Evolutionary conservation across 1,140 invertebrate species (phyloP), one percentile per base, ranked within the genome.

Genomic region (Whitmania pigra): DNA sequence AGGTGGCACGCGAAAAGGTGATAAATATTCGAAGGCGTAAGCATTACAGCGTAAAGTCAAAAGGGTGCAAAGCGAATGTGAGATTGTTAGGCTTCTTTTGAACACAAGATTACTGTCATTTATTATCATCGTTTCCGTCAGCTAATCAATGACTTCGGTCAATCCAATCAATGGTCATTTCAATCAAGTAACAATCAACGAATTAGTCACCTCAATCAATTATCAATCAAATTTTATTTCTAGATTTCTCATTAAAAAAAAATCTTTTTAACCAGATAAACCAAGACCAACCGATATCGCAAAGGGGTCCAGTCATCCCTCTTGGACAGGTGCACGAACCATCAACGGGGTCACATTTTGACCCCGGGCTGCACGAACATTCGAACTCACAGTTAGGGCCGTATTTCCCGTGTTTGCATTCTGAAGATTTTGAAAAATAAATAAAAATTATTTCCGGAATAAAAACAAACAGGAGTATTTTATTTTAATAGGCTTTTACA

Each of bases 321-420:
- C 83, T 85, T 7, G 85, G 85, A 22, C 81, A 82, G 63, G 89
- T 85, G 79, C 93, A 95, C 66, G 85, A 85, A 63, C 89, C 90
- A 74, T 85, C 86, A 20, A 77, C 73, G 11, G 77, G 76, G 75
- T 82, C 77, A 76, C 81, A 82, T 40, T 79, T 79, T 40, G 76
- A 77, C 69, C 82, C 79, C 78, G 90, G 87, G 57, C 87, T 85
- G 82, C 94, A 97, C 74, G 90, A 88, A 80, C 94, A 97, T 31
- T 86, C 85, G 79, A 91, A 88, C 54, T 86, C 86, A 82, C 94
- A 97, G 77, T 89, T 86, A 36, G 85, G 80, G 0, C 93, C 81
- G 74, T 76, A 80, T 36, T 20, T 57, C 5, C 83, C 83, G 1
- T 73, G 31, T 0, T 79, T 80, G 73, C 84, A 85, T 57, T 70